Conservation (phyloP, 2,113 vertebrate genomes). For the Jaculus jaculus region DNA sequence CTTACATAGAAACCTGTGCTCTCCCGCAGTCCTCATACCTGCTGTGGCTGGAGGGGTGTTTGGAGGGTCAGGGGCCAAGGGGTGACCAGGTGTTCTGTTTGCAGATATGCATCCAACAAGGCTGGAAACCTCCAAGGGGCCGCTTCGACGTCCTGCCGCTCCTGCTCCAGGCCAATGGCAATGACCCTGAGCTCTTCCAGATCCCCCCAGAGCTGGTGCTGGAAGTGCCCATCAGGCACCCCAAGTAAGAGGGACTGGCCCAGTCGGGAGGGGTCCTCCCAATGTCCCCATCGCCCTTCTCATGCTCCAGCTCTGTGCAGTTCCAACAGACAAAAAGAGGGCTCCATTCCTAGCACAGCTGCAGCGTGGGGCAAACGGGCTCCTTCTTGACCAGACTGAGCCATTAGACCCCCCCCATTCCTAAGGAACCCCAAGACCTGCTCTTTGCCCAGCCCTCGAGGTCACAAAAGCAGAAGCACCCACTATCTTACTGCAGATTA, state of each 20-base stretch:
- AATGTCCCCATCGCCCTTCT: background rate
- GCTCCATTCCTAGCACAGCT: background rate
- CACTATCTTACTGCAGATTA: background rate
- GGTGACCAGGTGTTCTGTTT: background rate
- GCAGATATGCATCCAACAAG: constrained; percentile 97
- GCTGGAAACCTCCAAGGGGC: constrained; percentile 93
- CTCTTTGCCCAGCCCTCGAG: background rate
- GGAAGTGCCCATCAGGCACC: constrained; percentile 96
- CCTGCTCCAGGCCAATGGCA: constrained; percentile 95
- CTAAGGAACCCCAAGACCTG: background rate
- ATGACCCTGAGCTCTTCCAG: constrained; percentile 96
- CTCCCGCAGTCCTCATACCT: fast-evolving
- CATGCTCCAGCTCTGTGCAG: background rate
- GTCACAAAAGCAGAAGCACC: background rate
- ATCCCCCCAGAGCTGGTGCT: constrained; percentile 94
- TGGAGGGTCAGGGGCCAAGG: fast-evolving
- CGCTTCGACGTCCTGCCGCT: constrained; percentile 96
- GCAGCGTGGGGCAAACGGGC: background rate
- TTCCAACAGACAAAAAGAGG: background rate
- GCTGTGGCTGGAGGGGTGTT: background rate
- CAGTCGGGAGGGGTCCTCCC: background rate
- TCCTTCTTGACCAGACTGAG: background rate
- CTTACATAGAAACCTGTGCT: background rate
- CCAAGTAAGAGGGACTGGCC: constrained; percentile 90
- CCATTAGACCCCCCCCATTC: background rate